Conservation (phyloP, 2,113 vertebrate species). For the Garra rufa region DNA sequence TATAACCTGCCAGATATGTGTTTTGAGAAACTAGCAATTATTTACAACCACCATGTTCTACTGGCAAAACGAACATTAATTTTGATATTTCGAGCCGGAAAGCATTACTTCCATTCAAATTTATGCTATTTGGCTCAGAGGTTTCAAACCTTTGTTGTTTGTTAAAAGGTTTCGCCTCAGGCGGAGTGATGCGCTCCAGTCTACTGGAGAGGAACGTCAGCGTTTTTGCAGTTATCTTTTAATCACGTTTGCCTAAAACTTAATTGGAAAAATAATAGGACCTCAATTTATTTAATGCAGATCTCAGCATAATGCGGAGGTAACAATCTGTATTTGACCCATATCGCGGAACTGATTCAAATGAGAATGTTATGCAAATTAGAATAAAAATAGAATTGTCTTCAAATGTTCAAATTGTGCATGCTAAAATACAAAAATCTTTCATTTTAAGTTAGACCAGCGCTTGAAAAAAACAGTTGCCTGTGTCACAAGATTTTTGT, state of each 20-base stretch:
- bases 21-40: not conserved
- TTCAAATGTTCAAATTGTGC: not conserved
- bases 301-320: conserved; percentile 23
- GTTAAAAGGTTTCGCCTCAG: conserved; percentile 12
- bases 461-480: not conserved
- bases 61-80: not conserved
- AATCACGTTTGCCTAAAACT: conserved; percentile 51
- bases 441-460: not conserved
- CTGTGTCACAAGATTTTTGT: too few relatives aligned
- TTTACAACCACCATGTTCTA: not conserved
- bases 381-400: conserved; percentile 11
- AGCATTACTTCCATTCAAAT: not conserved
- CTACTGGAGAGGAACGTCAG: conserved; percentile 53
- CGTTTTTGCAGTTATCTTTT: conserved; percentile 43
- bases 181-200: conserved; percentile 43
- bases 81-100: conserved; percentile 1
- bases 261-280: conserved; percentile 38
- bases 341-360: conserved; percentile 19
- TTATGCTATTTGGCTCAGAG: not conserved
- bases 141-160: conserved; percentile 24
- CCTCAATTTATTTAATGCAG: conserved; percentile 22
- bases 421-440: not conserved
- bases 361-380: conserved; percentile 8
- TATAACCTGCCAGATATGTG: not conserved
- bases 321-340: conserved; percentile 6